Percentiles rank a stretch among this genome's conserved stretches.
phyloP scores from a whole-genome alignment of 2,113 vertebrate genomes.

The Mirza zaza region DNA sequence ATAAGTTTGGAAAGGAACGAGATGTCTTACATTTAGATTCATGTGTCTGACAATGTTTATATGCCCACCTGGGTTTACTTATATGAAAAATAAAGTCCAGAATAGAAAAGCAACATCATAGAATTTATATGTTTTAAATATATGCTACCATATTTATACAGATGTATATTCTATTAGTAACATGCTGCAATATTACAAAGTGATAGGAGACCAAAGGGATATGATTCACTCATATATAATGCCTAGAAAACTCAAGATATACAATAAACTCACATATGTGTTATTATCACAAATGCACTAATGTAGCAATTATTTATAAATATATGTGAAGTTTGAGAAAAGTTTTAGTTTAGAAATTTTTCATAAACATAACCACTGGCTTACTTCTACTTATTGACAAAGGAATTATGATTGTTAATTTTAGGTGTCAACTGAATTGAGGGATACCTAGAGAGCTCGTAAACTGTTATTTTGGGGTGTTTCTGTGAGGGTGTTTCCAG shows the following conservation, averaged over 20 bases:
- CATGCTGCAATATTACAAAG: not conserved
- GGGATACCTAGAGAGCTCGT: not conserved
- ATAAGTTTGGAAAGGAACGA: slow-evolving; percentile 42
- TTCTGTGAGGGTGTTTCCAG: not conserved
- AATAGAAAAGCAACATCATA: not conserved
- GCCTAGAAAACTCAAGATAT: not conserved
- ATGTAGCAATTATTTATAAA: not conserved
- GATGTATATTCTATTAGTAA: not conserved
- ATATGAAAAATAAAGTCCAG: not conserved
- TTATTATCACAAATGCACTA: not conserved
- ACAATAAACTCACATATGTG: not conserved
- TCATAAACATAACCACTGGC: not conserved
- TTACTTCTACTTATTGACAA: not conserved
- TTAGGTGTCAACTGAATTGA: too few species aligned
- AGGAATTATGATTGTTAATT: not conserved
- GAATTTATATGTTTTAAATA: slow-evolving; percentile 11
- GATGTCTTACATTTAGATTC: slow-evolving; percentile 34
- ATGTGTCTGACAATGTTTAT: not conserved
- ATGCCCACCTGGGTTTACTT: slow-evolving; percentile 23
- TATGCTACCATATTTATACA: not conserved
- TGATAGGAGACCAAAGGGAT: not conserved
- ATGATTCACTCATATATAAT: not conserved
- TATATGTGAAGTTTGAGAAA: not conserved
- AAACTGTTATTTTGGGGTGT: not conserved
- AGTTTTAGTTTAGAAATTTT: not conserved